phyloP scores from a whole-genome alignment of 2,888 invertebrate genomes.

The Iphiclides podalirius region DNA sequence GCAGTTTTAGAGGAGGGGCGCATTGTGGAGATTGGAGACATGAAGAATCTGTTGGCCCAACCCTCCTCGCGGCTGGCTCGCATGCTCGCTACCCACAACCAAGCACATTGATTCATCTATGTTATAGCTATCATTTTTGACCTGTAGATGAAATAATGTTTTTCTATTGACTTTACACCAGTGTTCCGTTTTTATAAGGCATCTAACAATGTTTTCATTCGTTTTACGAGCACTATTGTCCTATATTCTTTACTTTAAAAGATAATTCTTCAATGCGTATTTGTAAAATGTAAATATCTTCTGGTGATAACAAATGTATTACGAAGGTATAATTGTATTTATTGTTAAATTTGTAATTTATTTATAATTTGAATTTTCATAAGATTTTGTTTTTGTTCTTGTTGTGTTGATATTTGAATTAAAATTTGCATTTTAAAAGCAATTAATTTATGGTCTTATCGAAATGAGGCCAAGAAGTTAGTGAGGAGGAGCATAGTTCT shows the following conservation, averaged over 20 bases:
- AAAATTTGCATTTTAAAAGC: neutral
- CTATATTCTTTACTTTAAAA: too few species aligned
- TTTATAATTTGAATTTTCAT: slow-evolving; percentile 1
- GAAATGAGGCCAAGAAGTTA: neutral
- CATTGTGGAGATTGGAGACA: slow-evolving; percentile 84
- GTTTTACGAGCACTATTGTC: too few species aligned
- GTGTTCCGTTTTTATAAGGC: too few species aligned
- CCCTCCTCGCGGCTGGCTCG: slow-evolving; percentile 80
- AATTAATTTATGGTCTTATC: neutral
- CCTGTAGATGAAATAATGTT: too few species aligned
- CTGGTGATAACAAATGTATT: neutral
- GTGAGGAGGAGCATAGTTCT: too few species aligned
- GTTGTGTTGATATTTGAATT: too few species aligned
- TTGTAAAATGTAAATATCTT: slow-evolving; percentile 2
- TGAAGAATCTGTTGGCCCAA: slow-evolving; percentile 76
- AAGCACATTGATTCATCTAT: slow-evolving; percentile 28
- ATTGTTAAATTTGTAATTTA: neutral
- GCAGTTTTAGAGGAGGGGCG: slow-evolving; percentile 85
- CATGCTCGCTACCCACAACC: slow-evolving; percentile 70
- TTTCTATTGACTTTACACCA: neutral
- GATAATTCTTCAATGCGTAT: neutral
- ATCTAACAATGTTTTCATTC: too few species aligned
- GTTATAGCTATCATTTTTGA: too few species aligned
- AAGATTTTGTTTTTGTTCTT: too few species aligned
- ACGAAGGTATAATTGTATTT: neutral